Base-by-base conservation (phyloP, 2,888 invertebrate genomes). In the Rhamphomyia laevipes region DNA sequence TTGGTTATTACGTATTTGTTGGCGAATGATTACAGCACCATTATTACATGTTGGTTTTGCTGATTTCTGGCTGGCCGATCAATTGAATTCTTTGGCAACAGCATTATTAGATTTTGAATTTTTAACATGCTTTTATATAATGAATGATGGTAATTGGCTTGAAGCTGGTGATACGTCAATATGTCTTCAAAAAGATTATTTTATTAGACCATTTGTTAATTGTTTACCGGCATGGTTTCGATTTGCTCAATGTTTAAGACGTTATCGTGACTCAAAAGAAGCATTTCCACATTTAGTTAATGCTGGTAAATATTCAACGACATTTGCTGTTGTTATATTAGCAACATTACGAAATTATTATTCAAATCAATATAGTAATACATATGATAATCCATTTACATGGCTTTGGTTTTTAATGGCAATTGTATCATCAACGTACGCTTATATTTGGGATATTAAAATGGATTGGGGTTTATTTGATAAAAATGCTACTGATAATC, bases 391-490 rank as follows among this genome's bases (percentile, higher is more conserved):
- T 69, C 88, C 90, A 35, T 92, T 83, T 72, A 79, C 92, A 41
- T 90, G 90, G 77, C 71, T 90, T 43, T 96, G 95, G 95, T 81
- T 99, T 51, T 76, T 79, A 4, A 82, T 88, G 41, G 84, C 86
- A 58, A 68, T 95, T 31, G 71, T 93, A 4, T 93, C 91, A 47
- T 95, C 97, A 0, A 80, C 88, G 51, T 99, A 99, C 70, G 91
- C 96, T 0, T 93, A 94, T 68, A 86, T 89, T 2, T 99, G 99
- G 97, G 97, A 99, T 70, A 86, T 97, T 33, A 92, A 90, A 73
- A 92, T 99, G 89, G 99, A 99, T 75, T 99, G 99, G 99, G 96
- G 96, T 0, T 75, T 97, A 49, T 83, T 97, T 62, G 95, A 95
- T 64, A 81, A 82, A 49, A 87, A 87, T 57, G 86, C 93, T 2